Evolutionary conservation across 2,113 vertebrate genomes (phyloP), one percentile per base, ranked within the genome.

Genomic region (Leptodactylus fuscus): DNA sequence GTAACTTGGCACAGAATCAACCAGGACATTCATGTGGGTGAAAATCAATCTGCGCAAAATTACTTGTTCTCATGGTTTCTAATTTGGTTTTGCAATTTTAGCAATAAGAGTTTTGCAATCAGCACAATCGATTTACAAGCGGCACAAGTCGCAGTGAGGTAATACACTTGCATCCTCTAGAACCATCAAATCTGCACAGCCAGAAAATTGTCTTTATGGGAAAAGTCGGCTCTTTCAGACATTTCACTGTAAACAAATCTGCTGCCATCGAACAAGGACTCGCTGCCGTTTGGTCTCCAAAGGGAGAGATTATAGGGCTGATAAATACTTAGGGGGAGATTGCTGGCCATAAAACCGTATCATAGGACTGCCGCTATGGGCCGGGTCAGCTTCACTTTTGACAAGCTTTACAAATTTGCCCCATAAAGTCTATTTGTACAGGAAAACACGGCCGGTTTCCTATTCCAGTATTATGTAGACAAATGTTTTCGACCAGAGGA

Each of bases 51-150:
- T 71, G 44, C 32, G 12, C 44, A 69, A 82, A 51, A 70, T 70
- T 70, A 70, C 81, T 82, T 82, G 36, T 70, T 82, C 81, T 82
- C 81, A 70, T 70, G 46, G 36, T 65, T 84, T 62, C 71, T 76
- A 84, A 84, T 84, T 84, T 76, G 41, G 70, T 48, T 84, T 60
- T 75, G 70, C 53, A 60, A 60, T 84, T 84, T 84, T 84, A 84
- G 81, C 29, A 70, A 48, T 55, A 48, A 75, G 82, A 16, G 44
- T 75, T 84, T 76, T 16, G 55, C 55, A 76, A 75, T 76, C 71
- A 84, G 82, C 41, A 34, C 53, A 84, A 84, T 76, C 73, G 53
- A 84, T 84, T 76, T 75, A 62, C 53, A 62, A 58, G 44, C 81
- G 38, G 62, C 22, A 69, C 65, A 70, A 82, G 4, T 71, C 67